phyloP scores from a whole-genome alignment of 2,888 invertebrate species.

The Stenchaetothrips biformis region DNA sequence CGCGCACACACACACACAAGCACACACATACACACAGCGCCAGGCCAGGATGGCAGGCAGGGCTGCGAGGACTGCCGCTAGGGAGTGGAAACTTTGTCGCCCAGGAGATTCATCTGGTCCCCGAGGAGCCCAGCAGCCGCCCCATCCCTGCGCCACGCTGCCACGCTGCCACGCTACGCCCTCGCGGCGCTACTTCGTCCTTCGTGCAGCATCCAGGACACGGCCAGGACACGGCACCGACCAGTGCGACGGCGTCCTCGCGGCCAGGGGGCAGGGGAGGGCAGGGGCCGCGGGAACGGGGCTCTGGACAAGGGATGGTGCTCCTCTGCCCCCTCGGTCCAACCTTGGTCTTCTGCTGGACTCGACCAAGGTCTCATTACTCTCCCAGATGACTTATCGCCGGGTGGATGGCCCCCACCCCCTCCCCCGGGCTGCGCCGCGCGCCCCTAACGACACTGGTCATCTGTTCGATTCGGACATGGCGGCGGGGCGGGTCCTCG shows the following conservation, averaged over 20 bases:
- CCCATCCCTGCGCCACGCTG: not conserved
- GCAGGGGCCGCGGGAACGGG: no score
- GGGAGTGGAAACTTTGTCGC: slow-evolving; percentile 19
- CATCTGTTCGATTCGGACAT: slow-evolving; percentile 24
- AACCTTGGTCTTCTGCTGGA: not conserved
- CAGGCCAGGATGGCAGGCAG: not conserved
- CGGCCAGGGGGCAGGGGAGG: not conserved
- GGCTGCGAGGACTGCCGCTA: slow-evolving; percentile 3
- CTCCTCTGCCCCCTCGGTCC: not conserved
- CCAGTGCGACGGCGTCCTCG: not conserved
- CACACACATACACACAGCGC: no score
- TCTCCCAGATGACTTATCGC: slow-evolving; percentile 24
- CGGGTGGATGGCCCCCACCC: slow-evolving; percentile 2
- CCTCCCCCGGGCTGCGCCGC: not conserved
- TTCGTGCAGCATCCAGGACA: not conserved
- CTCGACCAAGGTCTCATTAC: slow-evolving; percentile 16
- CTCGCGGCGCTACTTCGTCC: not conserved
- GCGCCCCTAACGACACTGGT: slow-evolving; percentile 20
- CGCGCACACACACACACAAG: no score
- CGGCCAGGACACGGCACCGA: not conserved
- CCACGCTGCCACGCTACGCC: not conserved
- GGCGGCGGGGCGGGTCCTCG: not conserved
- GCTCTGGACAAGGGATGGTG: no score
- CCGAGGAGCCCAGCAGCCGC: not conserved
- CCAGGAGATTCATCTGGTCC: slow-evolving; percentile 20